Base-by-base conservation (phyloP, 2,113 vertebrate species). In the Isichthys henryi region DNA sequence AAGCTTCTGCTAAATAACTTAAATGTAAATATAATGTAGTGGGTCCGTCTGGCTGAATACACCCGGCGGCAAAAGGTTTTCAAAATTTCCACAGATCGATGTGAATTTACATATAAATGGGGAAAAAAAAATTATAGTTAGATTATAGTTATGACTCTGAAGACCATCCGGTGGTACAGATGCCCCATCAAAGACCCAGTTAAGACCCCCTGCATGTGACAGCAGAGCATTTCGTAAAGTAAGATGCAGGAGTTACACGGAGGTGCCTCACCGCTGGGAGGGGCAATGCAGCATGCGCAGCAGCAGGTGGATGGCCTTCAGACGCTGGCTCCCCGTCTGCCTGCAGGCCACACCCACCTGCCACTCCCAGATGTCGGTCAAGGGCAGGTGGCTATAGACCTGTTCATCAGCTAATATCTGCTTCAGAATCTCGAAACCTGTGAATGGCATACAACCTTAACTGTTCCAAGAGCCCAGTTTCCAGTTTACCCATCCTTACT, bases 401-500 rank as follows among this genome's bases (percentile, higher is more conserved):
- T 96, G 96, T 27, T 98, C 96, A 88, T 99, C 97, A 0, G 96
- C 97, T 39, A 99, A 92, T 98, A 99, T 99, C 94, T 99, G 98
- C 93, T 98, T 99, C 89, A 99, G 94, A 89, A 99, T 99, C 94
- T 99, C 98, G 91, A 99, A 99, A 4, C 98, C 98, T 99, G 91
- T 70, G 13, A 13, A 89, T 8, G n/a, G 15, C 35, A 77, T 6
- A 52, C 5, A 83, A 43, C 19, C 19, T n/a, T 21, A 84, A 17
- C 3, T 84, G 82, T n/a, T 21, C 82, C 45, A 84, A 23, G 70
- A 39, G 66, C 66, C 27, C 11, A 35, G 70, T 77, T 39, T 2
- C 31, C 56, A 23, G 56, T 80, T 19, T 19, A 17, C 17, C 31
- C 31, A 5, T 43, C 31, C 35, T 80, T 80, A 80, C 15, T 2